phyloP scores from a whole-genome alignment of 2,113 vertebrate species.

The Menidia beryllina region DNA sequence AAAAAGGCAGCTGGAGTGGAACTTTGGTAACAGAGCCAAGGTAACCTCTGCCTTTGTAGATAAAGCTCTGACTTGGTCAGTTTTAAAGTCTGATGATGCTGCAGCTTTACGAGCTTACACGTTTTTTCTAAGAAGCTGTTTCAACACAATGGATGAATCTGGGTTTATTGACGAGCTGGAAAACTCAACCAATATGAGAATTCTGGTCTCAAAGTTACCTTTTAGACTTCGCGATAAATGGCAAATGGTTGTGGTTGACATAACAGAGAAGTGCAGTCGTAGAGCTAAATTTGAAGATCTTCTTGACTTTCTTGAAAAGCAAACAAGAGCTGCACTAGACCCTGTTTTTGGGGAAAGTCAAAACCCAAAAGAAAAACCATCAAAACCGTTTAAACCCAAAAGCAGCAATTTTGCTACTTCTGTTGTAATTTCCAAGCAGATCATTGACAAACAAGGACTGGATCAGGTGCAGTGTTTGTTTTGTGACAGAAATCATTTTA shows the following conservation, averaged over 20 bases:
- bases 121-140: constrained; percentile 14
- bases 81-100: constrained; percentile 12
- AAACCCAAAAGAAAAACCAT: not conserved
- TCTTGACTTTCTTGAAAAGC: constrained; percentile 3
- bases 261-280: not conserved
- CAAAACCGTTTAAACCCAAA: not conserved
- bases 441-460: not conserved
- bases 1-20: constrained; percentile 1
- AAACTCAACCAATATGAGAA: constrained; percentile 14
- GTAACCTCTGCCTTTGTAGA: too few relatives aligned
- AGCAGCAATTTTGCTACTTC: not conserved
- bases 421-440: not conserved
- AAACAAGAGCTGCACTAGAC: not conserved
- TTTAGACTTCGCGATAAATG: not conserved
- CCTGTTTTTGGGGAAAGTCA: constrained; percentile 1
- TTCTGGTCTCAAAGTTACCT: constrained; percentile 1
- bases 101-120: not conserved
- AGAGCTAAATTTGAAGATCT: not conserved
- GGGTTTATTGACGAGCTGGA: constrained; percentile 2
- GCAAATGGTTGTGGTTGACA: not conserved
- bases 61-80: constrained; percentile 7
- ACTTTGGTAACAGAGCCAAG: constrained; percentile 10
- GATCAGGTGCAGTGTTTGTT: constrained; percentile 3
- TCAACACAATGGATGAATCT: not conserved
- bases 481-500: not conserved